Conservation (phyloP, 1,140 invertebrate species). For the Drosophila repletoides region DNA sequence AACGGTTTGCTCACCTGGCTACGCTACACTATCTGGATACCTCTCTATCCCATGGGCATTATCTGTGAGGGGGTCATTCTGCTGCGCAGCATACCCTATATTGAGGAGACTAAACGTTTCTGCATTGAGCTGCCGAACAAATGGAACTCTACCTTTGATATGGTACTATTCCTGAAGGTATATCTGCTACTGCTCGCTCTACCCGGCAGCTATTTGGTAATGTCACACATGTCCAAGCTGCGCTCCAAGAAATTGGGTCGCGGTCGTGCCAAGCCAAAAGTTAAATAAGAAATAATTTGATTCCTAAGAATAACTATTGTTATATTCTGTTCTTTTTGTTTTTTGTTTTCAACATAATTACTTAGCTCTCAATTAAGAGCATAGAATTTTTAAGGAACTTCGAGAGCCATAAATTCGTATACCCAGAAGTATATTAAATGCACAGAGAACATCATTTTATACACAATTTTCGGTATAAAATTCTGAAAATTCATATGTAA, state of each 20-base stretch:
- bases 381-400: too few relatives aligned
- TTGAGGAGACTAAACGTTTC: constrained; percentile 92
- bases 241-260: constrained; percentile 85
- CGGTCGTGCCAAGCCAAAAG: constrained; percentile 55
- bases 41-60: constrained; percentile 94
- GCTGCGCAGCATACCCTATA: constrained; percentile 92
- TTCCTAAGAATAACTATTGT: not conserved
- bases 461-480: not conserved
- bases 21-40: constrained; percentile 96
- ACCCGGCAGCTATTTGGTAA: constrained; percentile 89
- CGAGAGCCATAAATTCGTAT: not conserved
- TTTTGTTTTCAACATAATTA: not conserved
- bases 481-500: not conserved
- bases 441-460: constrained; percentile 3
- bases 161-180: constrained; percentile 89
- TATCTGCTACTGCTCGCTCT: constrained; percentile 91
- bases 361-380: too few relatives aligned
- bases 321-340: too few relatives aligned
- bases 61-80: constrained; percentile 93
- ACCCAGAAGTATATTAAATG: not conserved
- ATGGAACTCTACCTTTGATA: constrained; percentile 94
- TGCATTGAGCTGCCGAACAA: constrained; percentile 91
- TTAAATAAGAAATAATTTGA: constrained; percentile 14
- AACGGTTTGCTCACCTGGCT: constrained; percentile 94
- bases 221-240: constrained; percentile 90